A percentile compares a stretch with the other conserved stretches of the same genome.
phyloP scores from a whole-genome alignment of 2,888 invertebrate species.

The Cybosia mesomella region DNA sequence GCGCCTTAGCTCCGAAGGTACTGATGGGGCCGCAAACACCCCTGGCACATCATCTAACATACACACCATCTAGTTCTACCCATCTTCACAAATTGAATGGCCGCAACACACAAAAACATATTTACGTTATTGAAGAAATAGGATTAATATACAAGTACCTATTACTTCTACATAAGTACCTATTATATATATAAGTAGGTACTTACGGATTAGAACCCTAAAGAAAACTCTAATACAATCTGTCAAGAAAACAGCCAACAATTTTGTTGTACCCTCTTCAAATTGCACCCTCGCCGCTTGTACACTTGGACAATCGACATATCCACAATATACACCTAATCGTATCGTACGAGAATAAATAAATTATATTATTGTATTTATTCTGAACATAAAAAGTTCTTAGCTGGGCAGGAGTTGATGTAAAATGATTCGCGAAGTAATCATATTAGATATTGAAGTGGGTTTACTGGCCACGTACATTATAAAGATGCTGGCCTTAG shows the following conservation, averaged over 20 bases:
- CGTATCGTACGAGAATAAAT: neutral
- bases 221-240: constrained; percentile 1
- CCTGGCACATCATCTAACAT: neutral
- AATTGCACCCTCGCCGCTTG: neutral
- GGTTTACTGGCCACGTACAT: no score
- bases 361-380: neutral
- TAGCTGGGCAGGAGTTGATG: neutral
- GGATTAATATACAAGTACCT: no score
- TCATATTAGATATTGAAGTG: neutral
- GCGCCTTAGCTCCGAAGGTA: neutral
- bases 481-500: no score
- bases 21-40: neutral
- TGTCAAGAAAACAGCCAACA: neutral
- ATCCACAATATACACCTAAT: neutral
- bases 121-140: neutral
- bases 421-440: neutral
- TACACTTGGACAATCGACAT: neutral
- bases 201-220: neutral
- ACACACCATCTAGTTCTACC: neutral
- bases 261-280: constrained; percentile 4
- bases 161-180: no score
- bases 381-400: neutral
- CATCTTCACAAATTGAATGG: no score
- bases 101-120: neutral
- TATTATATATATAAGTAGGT: no score